Conservation (phyloP, 2,797 vertebrate genomes). For the Xenentodon cancila region DNA sequence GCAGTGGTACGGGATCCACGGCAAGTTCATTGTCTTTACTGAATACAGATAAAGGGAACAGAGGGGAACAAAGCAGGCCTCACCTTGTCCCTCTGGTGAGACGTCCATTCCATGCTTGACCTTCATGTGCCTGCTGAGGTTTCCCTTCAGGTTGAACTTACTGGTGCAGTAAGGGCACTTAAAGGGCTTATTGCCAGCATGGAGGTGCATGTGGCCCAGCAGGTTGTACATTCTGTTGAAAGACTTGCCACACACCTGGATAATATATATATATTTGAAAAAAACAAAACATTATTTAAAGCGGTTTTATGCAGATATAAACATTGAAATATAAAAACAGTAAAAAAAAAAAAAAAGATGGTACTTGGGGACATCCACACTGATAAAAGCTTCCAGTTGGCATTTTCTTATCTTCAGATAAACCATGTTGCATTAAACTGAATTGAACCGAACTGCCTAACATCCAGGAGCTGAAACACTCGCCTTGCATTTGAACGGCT, state of each 20-base stretch:
- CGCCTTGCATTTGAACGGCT: constrained; percentile 98
- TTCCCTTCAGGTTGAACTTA: constrained; percentile 99
- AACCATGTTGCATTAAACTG: no score
- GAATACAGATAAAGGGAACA: not conserved
- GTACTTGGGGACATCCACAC: no score
- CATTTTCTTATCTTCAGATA: no score
- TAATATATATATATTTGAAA: not conserved
- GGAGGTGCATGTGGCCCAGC: constrained; percentile 98
- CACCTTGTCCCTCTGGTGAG: constrained; percentile 94
- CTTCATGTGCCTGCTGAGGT: constrained; percentile 99
- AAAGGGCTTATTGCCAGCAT: constrained; percentile 97
- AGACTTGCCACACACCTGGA: constrained; percentile 96
- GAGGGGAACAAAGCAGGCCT: constrained; percentile 1
- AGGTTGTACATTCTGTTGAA: constrained; percentile 99
- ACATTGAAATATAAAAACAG: no score
- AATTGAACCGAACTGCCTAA: no score
- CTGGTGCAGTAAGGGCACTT: constrained; percentile 99
- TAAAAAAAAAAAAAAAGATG: no score
- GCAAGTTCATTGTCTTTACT: not conserved
- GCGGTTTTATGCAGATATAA: not conserved
- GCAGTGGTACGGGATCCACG: no score
- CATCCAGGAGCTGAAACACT: constrained; percentile 4
- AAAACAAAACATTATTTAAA: not conserved
- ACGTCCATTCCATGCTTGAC: constrained; percentile 98
- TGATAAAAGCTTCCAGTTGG: no score